A percentile compares a stretch with the other conserved stretches of the same genome.
phyloP scores from a whole-genome alignment of 2,797 vertebrate genomes.

The Lagorchestes hirsutus region DNA sequence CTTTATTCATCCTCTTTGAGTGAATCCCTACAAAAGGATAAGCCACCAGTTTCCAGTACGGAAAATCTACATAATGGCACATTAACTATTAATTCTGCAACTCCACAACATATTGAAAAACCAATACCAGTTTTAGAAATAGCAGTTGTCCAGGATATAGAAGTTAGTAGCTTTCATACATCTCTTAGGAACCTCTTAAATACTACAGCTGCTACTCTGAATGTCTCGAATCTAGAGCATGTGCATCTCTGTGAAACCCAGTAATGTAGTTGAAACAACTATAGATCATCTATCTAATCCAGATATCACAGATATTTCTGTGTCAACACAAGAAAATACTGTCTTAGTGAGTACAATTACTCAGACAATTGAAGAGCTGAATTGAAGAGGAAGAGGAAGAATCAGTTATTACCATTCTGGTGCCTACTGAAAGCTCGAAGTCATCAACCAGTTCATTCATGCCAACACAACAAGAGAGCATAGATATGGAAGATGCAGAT shows the following conservation, averaged over 20 bases:
- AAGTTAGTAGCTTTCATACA: slow-evolving; percentile 58
- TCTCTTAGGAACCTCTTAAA: slow-evolving; percentile 64
- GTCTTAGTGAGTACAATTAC: slow-evolving; percentile 83
- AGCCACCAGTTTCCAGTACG: slow-evolving; percentile 56
- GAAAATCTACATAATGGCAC: slow-evolving; percentile 54
- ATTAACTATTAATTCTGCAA: slow-evolving; percentile 55
- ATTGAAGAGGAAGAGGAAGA: slow-evolving; percentile 74
- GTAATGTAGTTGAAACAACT: slow-evolving; percentile 69
- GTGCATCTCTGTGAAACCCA: slow-evolving; percentile 78
- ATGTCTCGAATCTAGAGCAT: slow-evolving; percentile 75
- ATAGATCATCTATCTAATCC: slow-evolving; percentile 69
- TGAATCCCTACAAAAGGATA: slow-evolving; percentile 60
- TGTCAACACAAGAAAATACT: slow-evolving; percentile 78
- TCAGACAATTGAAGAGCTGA: slow-evolving; percentile 82
- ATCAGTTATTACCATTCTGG: slow-evolving; percentile 85
- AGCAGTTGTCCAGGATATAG: slow-evolving; percentile 56
- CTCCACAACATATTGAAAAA: slow-evolving; percentile 64
- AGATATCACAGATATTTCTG: slow-evolving; percentile 70
- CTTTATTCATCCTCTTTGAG: slow-evolving; percentile 52
- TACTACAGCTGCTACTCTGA: slow-evolving; percentile 80
- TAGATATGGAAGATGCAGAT: slow-evolving; percentile 74
- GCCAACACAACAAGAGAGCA: slow-evolving; percentile 74
- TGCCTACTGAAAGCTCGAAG: slow-evolving; percentile 81
- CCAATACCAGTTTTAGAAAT: slow-evolving; percentile 66
- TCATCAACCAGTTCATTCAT: slow-evolving; percentile 76